Evolutionary conservation across 2,888 invertebrate species (phyloP).

Genomic region (Lycophotia porphyrea): DNA sequence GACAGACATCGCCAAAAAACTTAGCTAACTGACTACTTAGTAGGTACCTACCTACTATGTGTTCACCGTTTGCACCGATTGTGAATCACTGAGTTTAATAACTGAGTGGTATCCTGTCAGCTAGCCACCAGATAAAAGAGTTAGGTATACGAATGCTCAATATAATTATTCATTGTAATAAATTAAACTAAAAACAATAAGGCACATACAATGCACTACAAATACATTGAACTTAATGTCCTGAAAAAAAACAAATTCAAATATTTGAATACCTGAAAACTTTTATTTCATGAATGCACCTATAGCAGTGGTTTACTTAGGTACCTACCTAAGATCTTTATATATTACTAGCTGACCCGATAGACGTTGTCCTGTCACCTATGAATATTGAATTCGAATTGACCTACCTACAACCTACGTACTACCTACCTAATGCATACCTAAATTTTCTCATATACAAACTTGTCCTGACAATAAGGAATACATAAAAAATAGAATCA

Average conservation of each 20-base stretch:
- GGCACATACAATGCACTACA: background rate
- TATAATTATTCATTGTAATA: background rate
- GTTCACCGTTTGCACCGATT: background rate
- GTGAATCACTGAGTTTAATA: slow-evolving; percentile 6
- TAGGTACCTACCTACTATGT: background rate
- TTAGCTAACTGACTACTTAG: background rate
- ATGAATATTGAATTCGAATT: too few species aligned
- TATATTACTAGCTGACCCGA: too few species aligned
- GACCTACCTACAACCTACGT: too few species aligned
- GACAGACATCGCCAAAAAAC: slow-evolving; percentile 17
- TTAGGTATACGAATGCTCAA: background rate
- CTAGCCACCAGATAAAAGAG: background rate
- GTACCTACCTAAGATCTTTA: background rate
- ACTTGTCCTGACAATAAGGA: too few species aligned
- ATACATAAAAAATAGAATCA: too few species aligned
- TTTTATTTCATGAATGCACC: background rate
- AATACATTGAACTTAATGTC: slow-evolving; percentile 1
- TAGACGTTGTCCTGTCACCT: too few species aligned
- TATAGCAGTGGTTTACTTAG: background rate
- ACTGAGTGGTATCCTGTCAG: background rate
- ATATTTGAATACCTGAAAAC: background rate
- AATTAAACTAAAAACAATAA: background rate
- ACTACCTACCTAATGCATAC: too few species aligned
- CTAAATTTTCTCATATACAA: too few species aligned
- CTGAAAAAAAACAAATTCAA: background rate